A percentile compares a stretch with the other conserved stretches of the same genome.
Conservation (phyloP, 2,888 invertebrate species). For the Drosophila kambysellisi region DNA sequence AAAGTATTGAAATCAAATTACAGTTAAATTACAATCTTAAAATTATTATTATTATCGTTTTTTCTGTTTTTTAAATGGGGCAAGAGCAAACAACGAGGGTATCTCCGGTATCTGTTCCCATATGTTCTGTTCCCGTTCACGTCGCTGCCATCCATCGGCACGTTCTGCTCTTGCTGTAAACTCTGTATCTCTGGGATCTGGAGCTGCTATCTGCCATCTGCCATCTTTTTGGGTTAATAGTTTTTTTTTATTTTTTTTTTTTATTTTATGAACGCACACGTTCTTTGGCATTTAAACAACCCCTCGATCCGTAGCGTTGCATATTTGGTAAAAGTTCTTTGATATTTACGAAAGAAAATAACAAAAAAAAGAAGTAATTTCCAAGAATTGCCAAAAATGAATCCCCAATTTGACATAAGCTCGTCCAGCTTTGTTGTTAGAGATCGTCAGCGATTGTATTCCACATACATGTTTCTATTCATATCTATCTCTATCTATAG, state of each 20-base stretch:
- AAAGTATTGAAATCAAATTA: slow-evolving; percentile 80
- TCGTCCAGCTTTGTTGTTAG: not conserved
- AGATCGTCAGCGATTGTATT: not conserved
- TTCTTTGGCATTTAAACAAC: slow-evolving; percentile 25
- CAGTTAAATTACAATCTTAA: slow-evolving; percentile 65
- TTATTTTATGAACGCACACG: slow-evolving; percentile 16
- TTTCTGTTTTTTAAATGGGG: slow-evolving; percentile 7
- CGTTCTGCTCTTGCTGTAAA: slow-evolving; percentile 16
- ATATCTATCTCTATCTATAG: rapidly evolving
- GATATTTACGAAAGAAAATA: not conserved
- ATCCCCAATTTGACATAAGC: not conserved
- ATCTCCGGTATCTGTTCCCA: slow-evolving; percentile 13
- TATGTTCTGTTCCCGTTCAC: slow-evolving; percentile 1
- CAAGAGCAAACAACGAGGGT: slow-evolving; percentile 8
- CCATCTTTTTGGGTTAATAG: slow-evolving; percentile 45
- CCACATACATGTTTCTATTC: not conserved
- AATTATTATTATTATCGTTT: not conserved
- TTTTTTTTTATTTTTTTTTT: not conserved
- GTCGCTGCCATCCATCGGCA: slow-evolving; percentile 10
- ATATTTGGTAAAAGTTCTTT: not conserved
- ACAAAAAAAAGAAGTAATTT: not conserved
- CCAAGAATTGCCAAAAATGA: not conserved
- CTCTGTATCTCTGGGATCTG: slow-evolving; percentile 25
- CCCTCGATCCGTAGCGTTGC: slow-evolving; percentile 22
- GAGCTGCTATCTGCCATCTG: not conserved